Evolutionary conservation across 2,888 invertebrate genomes (phyloP).

Genomic region (Selenia dentaria): DNA sequence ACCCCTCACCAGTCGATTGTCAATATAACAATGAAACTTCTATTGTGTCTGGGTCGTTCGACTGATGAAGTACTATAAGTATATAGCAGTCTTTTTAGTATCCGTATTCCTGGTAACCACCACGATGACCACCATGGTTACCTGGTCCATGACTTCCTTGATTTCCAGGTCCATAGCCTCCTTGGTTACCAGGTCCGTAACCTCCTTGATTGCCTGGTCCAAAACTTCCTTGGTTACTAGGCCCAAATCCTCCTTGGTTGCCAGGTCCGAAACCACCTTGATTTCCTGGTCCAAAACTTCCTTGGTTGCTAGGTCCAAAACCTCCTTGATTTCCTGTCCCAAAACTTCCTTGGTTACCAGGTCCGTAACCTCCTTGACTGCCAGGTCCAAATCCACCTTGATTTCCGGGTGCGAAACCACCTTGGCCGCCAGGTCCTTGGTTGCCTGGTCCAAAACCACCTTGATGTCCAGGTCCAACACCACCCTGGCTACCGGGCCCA

Average conservation of each 20-base stretch:
- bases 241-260: constrained; percentile 13
- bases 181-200: constrained; percentile 6
- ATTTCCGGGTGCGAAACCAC: constrained; percentile 5
- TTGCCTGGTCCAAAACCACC: constrained; percentile 10
- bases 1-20: no score
- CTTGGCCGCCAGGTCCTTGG: constrained; percentile 17
- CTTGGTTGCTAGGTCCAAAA: constrained; percentile 5
- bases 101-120: constrained; percentile 24
- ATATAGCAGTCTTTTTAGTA: constrained; percentile 17
- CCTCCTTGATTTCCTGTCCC: constrained; percentile 6
- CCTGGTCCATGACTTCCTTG: constrained; percentile 9
- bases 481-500: constrained; percentile 2
- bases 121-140: constrained; percentile 2
- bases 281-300: constrained; percentile 3
- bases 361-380: constrained; percentile 4
- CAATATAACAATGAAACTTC: no score
- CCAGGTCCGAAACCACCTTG: constrained; percentile 15
- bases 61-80: no score
- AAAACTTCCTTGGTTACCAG: constrained; percentile 8
- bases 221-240: constrained; percentile 7
- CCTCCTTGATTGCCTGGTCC: constrained; percentile 11
- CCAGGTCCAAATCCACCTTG: constrained; percentile 1
- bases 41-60: no score
- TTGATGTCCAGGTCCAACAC: constrained; percentile 3
- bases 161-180: constrained; percentile 9